Evolutionary conservation across 2,113 vertebrate species (phyloP).

Genomic region (Brachyhypopomus gauderio): DNA sequence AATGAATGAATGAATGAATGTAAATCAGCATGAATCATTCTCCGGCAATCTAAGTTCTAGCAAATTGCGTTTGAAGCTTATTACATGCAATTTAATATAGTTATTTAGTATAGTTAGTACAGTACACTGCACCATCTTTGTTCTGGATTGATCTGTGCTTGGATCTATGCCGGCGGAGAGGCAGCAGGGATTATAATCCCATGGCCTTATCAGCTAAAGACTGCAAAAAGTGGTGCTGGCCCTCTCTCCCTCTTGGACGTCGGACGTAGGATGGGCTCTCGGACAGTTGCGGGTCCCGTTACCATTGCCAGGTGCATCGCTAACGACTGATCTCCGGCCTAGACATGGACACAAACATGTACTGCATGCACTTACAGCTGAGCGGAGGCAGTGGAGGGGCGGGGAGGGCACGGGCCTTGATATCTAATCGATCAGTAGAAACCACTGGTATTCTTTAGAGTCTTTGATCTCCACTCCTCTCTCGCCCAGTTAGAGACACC

Average conservation of each 20-base stretch:
- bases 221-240: slow-evolving; percentile 72
- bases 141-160: slow-evolving; percentile 69
- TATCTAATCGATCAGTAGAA: slow-evolving; percentile 93
- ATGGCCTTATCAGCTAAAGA: slow-evolving; percentile 68
- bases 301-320: slow-evolving; percentile 60
- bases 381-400: slow-evolving; percentile 3
- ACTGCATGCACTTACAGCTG: background rate
- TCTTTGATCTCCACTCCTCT: slow-evolving; percentile 92
- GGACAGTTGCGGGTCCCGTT: slow-evolving; percentile 58
- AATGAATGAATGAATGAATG: too few relatives aligned
- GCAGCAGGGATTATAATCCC: slow-evolving; percentile 55
- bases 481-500: slow-evolving; percentile 69
- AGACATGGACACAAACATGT: background rate
- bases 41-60: too few relatives aligned
- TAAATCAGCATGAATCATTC: too few relatives aligned
- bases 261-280: slow-evolving; percentile 15
- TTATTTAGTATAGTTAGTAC: too few relatives aligned
- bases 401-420: slow-evolving; percentile 71
- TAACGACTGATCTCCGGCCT: slow-evolving; percentile 35
- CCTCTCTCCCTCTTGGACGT: slow-evolving; percentile 57
- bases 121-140: slow-evolving; percentile 48
- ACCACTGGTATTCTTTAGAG: slow-evolving; percentile 85
- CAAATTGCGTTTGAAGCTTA: too few relatives aligned
- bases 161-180: slow-evolving; percentile 49
- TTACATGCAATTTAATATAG: too few relatives aligned